Conservation (phyloP, 2,113 vertebrate genomes). For the Chlamydotis undulata region DNA sequence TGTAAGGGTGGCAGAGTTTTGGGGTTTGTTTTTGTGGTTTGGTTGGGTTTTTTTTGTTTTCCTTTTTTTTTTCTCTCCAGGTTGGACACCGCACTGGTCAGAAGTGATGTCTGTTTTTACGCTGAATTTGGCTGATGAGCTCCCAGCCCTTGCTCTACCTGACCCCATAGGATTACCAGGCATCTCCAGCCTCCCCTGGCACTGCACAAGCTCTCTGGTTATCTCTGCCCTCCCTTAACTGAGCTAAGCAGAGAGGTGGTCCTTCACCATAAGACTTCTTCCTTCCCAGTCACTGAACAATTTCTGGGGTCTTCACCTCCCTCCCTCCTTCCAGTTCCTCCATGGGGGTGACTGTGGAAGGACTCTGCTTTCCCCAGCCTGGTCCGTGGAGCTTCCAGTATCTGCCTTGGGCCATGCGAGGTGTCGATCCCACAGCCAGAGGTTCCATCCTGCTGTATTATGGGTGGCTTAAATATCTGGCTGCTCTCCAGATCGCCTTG, state of each 20-base stretch:
- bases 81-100: background rate
- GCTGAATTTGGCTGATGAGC: background rate
- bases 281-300: background rate
- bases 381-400: background rate
- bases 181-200: background rate
- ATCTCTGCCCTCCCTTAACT: background rate
- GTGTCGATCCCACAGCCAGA: background rate
- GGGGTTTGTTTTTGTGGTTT: too few species aligned
- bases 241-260: background rate
- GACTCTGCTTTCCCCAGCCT: background rate
- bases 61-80: too few species aligned
- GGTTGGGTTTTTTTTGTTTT: too few species aligned
- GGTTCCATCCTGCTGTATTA: background rate
- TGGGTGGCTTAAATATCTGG: background rate
- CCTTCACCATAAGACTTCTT: background rate
- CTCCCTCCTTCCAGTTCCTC: background rate
- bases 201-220: background rate
- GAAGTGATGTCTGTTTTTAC: background rate
- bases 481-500: background rate
- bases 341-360: rapidly evolving
- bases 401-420: too few species aligned
- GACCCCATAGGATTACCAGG: background rate
- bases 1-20: background rate
- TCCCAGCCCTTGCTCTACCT: background rate
- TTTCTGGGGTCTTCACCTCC: background rate